Conservation (phyloP, 2,113 vertebrate species). For the Leptobrachium ailaonicum region DNA sequence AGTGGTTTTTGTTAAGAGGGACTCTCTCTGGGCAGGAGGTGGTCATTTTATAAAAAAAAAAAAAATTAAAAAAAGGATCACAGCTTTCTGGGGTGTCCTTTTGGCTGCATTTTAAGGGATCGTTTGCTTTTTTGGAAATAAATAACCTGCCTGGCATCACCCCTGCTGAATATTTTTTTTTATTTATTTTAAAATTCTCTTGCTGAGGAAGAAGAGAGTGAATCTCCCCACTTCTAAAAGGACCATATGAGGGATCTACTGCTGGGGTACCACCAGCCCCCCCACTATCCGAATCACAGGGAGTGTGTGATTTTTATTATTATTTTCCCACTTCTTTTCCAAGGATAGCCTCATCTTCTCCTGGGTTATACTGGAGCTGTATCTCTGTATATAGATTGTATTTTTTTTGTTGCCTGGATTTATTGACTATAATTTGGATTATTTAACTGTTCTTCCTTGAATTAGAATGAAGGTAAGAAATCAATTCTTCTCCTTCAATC, state of each 20-base stretch:
- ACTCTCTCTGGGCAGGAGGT: no score
- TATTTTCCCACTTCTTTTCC: not conserved
- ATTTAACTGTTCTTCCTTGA: slow-evolving; percentile 58
- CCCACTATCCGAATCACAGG: not conserved
- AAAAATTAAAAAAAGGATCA: no score
- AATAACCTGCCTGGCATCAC: not conserved
- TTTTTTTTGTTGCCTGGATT: slow-evolving; percentile 31
- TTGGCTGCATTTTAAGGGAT: no score
- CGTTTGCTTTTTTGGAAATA: no score
- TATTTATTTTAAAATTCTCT: no score
- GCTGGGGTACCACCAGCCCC: not conserved
- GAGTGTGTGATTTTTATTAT: not conserved
- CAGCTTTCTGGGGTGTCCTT: no score
- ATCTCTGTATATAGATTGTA: slow-evolving; percentile 8
- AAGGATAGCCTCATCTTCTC: not conserved
- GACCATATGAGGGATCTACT: not conserved
- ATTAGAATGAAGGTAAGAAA: slow-evolving; percentile 65
- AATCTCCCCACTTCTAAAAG: not conserved
- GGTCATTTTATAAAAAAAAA: no score
- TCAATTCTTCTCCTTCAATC: no score
- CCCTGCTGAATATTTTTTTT: not conserved
- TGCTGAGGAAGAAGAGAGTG: not conserved
- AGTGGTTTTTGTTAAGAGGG: not conserved
- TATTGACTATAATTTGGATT: slow-evolving; percentile 59
- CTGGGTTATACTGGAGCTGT: slow-evolving; percentile 15